A percentile compares a stretch with the other conserved stretches of the same genome.
These are phyloP conservation scores for Stegophylla sp. DNA, from an alignment of 2,888 invertebrate species.

Conservation along the genomic window DNA sequence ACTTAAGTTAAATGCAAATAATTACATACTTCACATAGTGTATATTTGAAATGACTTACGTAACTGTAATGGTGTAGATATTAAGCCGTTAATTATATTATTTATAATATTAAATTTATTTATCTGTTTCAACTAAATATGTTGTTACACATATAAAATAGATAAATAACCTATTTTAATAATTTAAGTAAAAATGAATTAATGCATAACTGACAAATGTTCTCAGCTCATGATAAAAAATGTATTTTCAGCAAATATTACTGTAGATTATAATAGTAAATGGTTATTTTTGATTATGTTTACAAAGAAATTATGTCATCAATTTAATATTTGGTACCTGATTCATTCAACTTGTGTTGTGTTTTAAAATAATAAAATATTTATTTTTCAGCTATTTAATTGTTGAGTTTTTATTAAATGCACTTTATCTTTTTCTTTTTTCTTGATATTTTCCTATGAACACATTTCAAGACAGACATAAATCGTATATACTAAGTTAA, in stretches of 20 bases:
- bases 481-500: too few species aligned
- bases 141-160: neutral
- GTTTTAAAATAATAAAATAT: constrained; percentile 48
- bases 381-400: constrained; percentile 42
- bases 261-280: neutral
- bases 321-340: constrained; percentile 33
- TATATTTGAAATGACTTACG: neutral
- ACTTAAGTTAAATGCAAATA: neutral
- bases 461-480: too few species aligned
- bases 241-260: neutral
- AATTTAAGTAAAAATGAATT: neutral
- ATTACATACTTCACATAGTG: neutral
- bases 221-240: neutral
- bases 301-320: constrained; percentile 5
- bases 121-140: constrained; percentile 12
- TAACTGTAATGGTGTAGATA: neutral
- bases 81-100: neutral
- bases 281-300: constrained; percentile 7
- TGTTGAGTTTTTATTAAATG: neutral
- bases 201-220: neutral
- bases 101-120: constrained; percentile 27
- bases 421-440: neutral
- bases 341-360: constrained; percentile 35
- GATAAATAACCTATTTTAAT: too few species aligned
- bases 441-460: too few species aligned